Evolutionary conservation across 2,113 vertebrate species (phyloP), one percentile per base, ranked within the genome.

Genomic region (Caloenas nicobarica): DNA sequence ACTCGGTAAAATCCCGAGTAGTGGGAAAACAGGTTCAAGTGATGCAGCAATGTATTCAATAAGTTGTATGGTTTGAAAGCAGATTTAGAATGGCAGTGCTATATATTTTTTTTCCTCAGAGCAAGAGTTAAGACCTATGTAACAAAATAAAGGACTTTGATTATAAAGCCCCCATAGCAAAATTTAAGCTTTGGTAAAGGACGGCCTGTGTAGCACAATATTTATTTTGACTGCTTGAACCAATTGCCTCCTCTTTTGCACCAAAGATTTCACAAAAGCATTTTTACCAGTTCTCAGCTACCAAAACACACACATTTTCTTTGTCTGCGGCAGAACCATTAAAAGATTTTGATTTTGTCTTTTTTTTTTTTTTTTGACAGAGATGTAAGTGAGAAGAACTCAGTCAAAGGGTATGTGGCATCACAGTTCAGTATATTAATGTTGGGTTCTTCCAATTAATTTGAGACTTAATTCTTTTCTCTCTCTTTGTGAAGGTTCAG

Each of bases 361-460:
- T 61, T 44, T n/a, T 25, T 68, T 80, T 33, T 51, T 38, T 65
- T 50, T 86, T 50, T 93, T 95, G 46, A 60, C 97, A 99, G 99
- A 97, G 99, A 99, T 38, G 98, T 99, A 40, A 98, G 94, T n/a
- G 99, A 99, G 87, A 99, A 98, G 96, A 98, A 96, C 50, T 98
- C 97, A 11, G 92, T 98, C 22, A 99, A 99, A 98, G 99, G 99
- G 99, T 99, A 97, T 0, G 98, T 98, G 36, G 22, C 46, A 42
- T 46, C 24, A 8, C 11, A 9, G 12, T 82, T 73, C 57, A 4
- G 4, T 61, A 2, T 56, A 31, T 68, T 82, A 65, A 53, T 16
- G 2, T 38, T 50, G 53, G 21, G n/a, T 36, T 79, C 28, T 83
- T 71, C 28, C 31, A 54, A 1, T 50, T 14, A 38, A 68, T 54